Evolutionary conservation across 2,888 invertebrate species (phyloP), one percentile per base, ranked within the genome.

Genomic region (Ichneumoninae sp.): DNA sequence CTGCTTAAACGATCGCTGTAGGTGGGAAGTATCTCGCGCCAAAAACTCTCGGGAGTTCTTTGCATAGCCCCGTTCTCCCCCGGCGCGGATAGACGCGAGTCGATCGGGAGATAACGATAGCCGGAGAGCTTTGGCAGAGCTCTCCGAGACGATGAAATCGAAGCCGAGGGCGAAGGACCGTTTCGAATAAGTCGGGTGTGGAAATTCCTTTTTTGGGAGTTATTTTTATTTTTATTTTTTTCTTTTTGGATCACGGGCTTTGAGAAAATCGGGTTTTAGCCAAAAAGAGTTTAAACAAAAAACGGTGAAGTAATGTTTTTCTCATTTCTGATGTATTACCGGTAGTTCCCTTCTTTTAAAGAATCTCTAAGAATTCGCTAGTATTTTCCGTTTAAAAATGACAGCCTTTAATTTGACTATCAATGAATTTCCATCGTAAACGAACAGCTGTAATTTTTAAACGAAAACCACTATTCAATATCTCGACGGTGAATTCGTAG

Each of bases 51-150:
- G 7, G 30, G 60, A 63, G 60, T 47, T 36, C 36, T 50, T 60
- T 57, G 30, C 57, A 50, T 63, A 26, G 57, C 57, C 52, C 2
- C 40, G 26, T 44, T 26, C 30, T 30, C 5, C 60, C 33, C 13
- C n/a, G 30, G 60, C 30, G 30, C 16, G 16, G 33, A 33, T 63
- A 63, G 60, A 33, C 1, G 60, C 60, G 5, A 63, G 60, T 33
- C 16, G 30, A 33, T 33, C 30, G 60, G 16, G 60, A 63, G 60
- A 63, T 63, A 63, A 63, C 60, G 60, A 63, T 63, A 30, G 60
- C 30, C 60, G 16, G 16, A 1, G 60, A 63, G 19, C 33, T 79
- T 44, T 26, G 4, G 33, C 16, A 1, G 60, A 7, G 60, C 30
- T 33, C 30, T 63, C 16, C 7, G 33, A n/a, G 60, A 30, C 60